Conservation (phyloP, 2,888 invertebrate genomes). For the Mimas tiliae region DNA sequence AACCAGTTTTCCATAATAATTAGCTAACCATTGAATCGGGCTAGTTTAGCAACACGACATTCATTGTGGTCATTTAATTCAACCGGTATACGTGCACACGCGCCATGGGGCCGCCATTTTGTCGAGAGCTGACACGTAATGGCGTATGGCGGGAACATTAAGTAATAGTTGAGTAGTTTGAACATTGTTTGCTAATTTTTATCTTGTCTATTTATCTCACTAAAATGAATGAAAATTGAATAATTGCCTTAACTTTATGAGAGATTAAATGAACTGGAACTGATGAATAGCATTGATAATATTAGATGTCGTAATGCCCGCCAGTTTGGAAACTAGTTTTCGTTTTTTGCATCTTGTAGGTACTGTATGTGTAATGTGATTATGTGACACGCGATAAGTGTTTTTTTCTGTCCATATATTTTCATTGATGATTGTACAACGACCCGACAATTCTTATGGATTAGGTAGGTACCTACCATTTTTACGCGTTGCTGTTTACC, state of each 20-base stretch:
- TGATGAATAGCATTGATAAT: neutral
- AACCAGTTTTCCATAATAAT: slow-evolving; percentile 32
- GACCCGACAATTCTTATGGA: too few relatives aligned
- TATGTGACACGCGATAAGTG: neutral
- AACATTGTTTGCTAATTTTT: neutral
- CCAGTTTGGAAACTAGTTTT: slow-evolving; percentile 1
- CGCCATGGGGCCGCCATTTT: slow-evolving; percentile 58
- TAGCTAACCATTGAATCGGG: slow-evolving; percentile 32
- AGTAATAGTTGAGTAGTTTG: slow-evolving; percentile 55
- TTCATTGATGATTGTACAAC: neutral
- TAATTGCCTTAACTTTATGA: neutral
- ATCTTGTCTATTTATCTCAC: slow-evolving; percentile 1
- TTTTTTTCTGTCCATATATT: neutral
- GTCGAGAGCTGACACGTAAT: slow-evolving; percentile 62
- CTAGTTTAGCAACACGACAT: slow-evolving; percentile 34
- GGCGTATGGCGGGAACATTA: slow-evolving; percentile 41
- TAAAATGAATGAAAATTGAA: neutral
- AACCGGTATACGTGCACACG: slow-evolving; percentile 53
- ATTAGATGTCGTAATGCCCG: neutral
- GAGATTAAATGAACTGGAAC: neutral
- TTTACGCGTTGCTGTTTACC: too few relatives aligned
- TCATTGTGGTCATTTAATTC: slow-evolving; percentile 39
- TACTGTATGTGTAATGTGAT: neutral
- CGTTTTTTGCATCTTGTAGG: neutral
- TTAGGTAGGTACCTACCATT: too few relatives aligned